Conservation (phyloP, 2,797 vertebrate species). For the Sebastes alutus region DNA sequence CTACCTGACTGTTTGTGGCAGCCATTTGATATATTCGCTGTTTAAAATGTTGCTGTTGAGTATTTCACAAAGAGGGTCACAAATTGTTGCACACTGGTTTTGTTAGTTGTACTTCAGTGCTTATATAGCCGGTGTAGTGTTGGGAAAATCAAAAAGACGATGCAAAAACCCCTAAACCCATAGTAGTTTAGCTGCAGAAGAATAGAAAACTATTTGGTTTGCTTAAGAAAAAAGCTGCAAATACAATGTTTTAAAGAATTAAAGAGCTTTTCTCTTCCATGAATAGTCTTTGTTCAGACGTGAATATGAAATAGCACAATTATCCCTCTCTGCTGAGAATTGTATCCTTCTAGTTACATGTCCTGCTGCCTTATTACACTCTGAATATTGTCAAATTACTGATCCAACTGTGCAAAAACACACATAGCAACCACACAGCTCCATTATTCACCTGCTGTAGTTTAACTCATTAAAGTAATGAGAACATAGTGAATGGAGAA, state of each 20-base stretch:
- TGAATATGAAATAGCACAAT: background rate
- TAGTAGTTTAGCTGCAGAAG: conserved; percentile 5
- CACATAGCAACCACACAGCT: background rate
- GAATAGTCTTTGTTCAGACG: background rate
- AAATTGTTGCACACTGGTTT: conserved; percentile 50
- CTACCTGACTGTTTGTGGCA: conserved; percentile 79
- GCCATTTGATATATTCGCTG: conserved; percentile 74
- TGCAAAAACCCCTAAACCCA: background rate
- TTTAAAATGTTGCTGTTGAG: conserved; percentile 61
- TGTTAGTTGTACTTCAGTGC: conserved; percentile 27
- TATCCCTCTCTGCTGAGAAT: background rate
- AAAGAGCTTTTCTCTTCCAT: background rate
- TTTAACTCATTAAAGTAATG: background rate
- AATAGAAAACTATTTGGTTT: conserved; percentile 6
- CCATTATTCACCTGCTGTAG: background rate
- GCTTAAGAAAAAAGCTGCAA: background rate
- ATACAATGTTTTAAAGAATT: background rate
- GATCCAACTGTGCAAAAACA: background rate
- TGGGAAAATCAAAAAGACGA: conserved; percentile 32
- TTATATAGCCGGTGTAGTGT: conserved; percentile 18
- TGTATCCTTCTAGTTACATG: background rate
- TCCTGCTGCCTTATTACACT: background rate
- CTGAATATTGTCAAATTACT: background rate
- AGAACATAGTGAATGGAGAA: background rate
- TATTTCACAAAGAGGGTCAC: conserved; percentile 49